Base-by-base conservation (phyloP, 2,797 vertebrate genomes). In the Sebastes minor region DNA sequence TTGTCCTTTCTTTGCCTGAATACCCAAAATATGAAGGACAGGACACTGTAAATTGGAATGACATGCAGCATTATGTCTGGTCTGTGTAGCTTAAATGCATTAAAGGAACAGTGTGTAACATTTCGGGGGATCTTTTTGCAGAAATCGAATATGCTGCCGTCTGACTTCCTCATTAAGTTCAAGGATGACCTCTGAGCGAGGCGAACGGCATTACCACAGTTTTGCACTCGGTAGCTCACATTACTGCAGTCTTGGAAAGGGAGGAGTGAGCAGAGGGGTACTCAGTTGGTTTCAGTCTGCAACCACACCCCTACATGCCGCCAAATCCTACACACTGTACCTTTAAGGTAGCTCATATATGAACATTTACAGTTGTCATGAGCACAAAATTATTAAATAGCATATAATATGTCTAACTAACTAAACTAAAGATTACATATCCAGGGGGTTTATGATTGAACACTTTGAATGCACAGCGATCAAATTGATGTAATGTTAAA, bases 1-100 rank as follows among this genome's bases (percentile, higher is more conserved):
- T 28, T 71, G n/a, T 42, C 35, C n/a, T 80, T 72, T 68, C 66
- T 60, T 49, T 78, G 59, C 35, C 32, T 63, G 32, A 66, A 69
- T 59, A 55, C 28, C 28, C 64, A 42, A 70, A 32, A 55, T 67
- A 30, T 68, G n/a, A 56, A 56, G 20, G 14, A n/a, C 46, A 49
- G 46, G 46, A 52, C 23, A 57, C 22, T 77, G 53, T 59, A 74
- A 64, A 46, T 22, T 70, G 16, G 18, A 28, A 71, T 68, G 12
- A 42, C n/a, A 65, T 60, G 13, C 8, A 56, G 8, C 6, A 27
- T 76, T 80, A n/a, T 63, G 46, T 52, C 46, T 52, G 18, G 38
- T 46, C 11, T 42, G 11, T 62, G 30, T 30, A 42, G 25, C 28
- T 71, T 65, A 18, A 76, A 32, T 42, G 16, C 28, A 60, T 20